Conservation (phyloP, 2,797 vertebrate species). For the Falco novaeseelandiae region DNA sequence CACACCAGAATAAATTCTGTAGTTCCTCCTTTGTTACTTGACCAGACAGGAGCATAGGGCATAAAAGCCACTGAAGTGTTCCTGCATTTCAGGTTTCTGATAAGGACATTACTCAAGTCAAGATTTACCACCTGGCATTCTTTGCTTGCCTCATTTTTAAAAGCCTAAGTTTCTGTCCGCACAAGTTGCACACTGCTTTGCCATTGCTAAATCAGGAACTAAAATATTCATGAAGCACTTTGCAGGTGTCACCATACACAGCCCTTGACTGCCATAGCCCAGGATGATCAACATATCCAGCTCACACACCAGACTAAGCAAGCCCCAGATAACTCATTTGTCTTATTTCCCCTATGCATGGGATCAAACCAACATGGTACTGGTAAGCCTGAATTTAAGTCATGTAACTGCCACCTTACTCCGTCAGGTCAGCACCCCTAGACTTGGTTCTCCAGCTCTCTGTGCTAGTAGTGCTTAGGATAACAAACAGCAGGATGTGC, state of each 20-base stretch:
- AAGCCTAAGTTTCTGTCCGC: background rate
- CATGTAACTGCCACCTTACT: background rate
- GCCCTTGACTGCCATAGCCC: background rate
- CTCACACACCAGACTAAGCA: background rate
- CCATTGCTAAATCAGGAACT: background rate
- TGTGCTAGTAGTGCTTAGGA: background rate
- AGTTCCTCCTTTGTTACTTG: background rate
- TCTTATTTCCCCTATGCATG: no score
- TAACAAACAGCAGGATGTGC: background rate
- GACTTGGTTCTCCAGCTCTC: background rate
- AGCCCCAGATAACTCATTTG: background rate
- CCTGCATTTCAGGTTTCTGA: background rate
- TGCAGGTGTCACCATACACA: background rate
- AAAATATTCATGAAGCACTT: background rate
- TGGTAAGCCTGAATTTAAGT: background rate
- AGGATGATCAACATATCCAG: background rate
- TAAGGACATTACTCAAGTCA: background rate
- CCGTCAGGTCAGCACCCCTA: background rate
- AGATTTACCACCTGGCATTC: background rate
- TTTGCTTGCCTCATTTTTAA: background rate
- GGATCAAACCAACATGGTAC: no score
- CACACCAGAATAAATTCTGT: background rate
- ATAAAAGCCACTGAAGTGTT: background rate
- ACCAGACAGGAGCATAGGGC: background rate
- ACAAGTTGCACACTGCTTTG: background rate